phyloP scores from a whole-genome alignment of 2,113 vertebrate species.

The Argyrosomus japonicus region DNA sequence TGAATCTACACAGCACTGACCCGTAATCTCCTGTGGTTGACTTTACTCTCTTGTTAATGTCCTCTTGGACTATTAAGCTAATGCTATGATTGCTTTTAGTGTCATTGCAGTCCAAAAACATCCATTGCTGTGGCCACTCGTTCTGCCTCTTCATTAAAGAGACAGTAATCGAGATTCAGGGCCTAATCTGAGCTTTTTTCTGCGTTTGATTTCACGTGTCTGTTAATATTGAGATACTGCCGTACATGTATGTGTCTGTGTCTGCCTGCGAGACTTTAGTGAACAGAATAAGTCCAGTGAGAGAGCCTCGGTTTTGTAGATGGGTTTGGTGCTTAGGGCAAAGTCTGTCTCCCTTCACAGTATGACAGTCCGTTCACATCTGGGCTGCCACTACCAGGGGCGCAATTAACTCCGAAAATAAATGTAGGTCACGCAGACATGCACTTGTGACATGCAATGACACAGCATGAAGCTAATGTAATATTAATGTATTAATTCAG shows the following conservation, averaged over 20 bases:
- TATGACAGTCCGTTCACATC: conserved; percentile 65
- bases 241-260: background rate
- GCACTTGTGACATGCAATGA: conserved; percentile 55
- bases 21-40: conserved; percentile 33
- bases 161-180: background rate
- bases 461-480: conserved; percentile 39
- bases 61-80: conserved; percentile 25
- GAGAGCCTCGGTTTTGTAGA: conserved; percentile 31
- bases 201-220: background rate
- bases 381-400: conserved; percentile 66
- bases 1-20: conserved; percentile 23
- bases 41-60: conserved; percentile 34
- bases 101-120: conserved; percentile 24
- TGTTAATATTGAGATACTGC: background rate
- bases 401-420: conserved; percentile 66
- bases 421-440: conserved; percentile 68
- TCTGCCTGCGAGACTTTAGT: conserved; percentile 1
- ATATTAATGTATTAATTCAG: conserved; percentile 39
- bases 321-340: conserved; percentile 49
- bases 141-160: conserved; percentile 27
- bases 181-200: background rate
- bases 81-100: conserved; percentile 39
- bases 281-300: conserved; percentile 13
- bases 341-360: conserved; percentile 56
- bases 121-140: conserved; percentile 11